Evolutionary conservation across 2,113 vertebrate species (phyloP), one percentile per base, ranked within the genome.

Genomic region (Corythornis madagascariensis): DNA sequence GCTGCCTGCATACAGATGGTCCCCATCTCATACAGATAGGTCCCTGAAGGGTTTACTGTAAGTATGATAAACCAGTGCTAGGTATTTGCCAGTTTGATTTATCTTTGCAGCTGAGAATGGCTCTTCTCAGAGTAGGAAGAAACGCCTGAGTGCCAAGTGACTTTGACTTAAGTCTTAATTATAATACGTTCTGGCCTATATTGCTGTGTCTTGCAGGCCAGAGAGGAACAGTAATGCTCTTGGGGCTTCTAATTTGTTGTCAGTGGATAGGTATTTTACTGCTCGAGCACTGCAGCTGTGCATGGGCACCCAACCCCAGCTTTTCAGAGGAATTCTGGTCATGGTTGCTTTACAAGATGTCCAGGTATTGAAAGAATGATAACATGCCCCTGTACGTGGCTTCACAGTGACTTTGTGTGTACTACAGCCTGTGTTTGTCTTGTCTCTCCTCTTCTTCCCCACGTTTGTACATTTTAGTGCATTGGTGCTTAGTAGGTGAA

Each of bases 101-200:
- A 16, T 40, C 22, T 45, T 19, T 40, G 61, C 31, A 42, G 65
- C 15, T 86, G 26, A 14, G n/a, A 22, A 14, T 42, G 65, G 40
- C 33, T 43, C 1, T 43, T 57, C 16, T 0, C 35, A 55, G 42
- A 43, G 4, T 1, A 24, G 10, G 9, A 19, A 53, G 33, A 47
- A 60, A 55, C 28, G 2, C 0, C 9, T 0, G 5, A 64, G 16
- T 29, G 43, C 24, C 10, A 28, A 18, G 13, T 67, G 11, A 11
- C 19, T 60, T 20, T 19, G 13, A 48, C 9, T 66, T 59, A 1
- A 40, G n/a, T 42, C 35, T 33, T 33, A 5, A 15, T 70, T 64
- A 4, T 1, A 7, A 6, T 13, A 10, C 20, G 24, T 63, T 72
- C 31, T 73, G 82, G 11, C 42, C 18, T 56, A 1, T 31, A 6